Conservation (phyloP, 2,113 vertebrate species). For the Dicerorhinus sumatrensis region DNA sequence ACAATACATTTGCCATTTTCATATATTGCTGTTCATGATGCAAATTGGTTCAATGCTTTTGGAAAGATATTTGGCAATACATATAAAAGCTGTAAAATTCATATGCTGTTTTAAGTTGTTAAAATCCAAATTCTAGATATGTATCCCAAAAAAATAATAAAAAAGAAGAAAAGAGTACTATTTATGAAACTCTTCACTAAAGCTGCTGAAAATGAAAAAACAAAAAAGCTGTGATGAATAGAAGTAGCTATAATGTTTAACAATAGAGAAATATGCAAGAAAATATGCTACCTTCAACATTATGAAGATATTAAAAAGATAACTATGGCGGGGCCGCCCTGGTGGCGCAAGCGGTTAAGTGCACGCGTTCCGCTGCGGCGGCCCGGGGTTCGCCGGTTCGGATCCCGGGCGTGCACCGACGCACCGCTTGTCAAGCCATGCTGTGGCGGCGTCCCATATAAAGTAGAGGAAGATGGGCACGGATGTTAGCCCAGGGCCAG, state of each 20-base stretch:
- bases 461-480: no score
- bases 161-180: neutral
- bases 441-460: no score
- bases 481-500: no score
- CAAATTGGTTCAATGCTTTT: constrained; percentile 25
- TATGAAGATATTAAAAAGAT: neutral
- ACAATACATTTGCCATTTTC: neutral
- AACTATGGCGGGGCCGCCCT: no score
- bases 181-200: neutral
- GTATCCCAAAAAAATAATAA: constrained; percentile 27
- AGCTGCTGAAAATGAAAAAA: neutral
- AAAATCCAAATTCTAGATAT: constrained; percentile 32
- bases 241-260: neutral
- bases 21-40: neutral
- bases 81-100: constrained; percentile 2
- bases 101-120: neutral
- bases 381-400: no score
- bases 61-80: constrained; percentile 15
- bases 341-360: no score
- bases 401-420: no score
- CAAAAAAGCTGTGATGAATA: neutral
- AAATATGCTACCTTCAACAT: neutral
- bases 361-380: no score
- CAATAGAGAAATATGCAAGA: neutral
- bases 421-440: no score